Evolutionary conservation across 2,113 vertebrate genomes (phyloP).

Genomic region (Hippocampus comes): DNA sequence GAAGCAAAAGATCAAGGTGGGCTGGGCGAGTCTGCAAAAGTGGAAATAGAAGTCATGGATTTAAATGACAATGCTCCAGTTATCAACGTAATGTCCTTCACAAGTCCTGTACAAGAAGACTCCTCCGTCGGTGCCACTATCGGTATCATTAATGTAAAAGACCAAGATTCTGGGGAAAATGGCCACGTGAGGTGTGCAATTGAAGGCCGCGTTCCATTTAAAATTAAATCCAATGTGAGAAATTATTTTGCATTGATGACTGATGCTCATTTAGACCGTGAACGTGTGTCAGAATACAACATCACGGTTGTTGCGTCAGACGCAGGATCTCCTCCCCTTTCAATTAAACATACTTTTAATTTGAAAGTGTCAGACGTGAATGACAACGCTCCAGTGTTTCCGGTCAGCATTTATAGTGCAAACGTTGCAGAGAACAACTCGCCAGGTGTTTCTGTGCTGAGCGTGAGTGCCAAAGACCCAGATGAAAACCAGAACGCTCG

Average conservation of each 20-base stretch:
- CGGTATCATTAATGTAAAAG: conserved; percentile 53
- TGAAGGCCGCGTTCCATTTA: conserved; percentile 42
- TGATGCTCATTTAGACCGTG: conserved; percentile 42
- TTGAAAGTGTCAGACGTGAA: conserved; percentile 44
- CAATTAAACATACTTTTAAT: not conserved
- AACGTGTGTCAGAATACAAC: conserved; percentile 28
- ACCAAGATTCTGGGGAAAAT: conserved; percentile 53
- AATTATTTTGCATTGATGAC: conserved; percentile 55
- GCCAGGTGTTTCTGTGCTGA: conserved; percentile 10
- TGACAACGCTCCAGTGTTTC: conserved; percentile 38
- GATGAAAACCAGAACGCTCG: conserved; percentile 47
- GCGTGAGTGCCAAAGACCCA: conserved; percentile 23
- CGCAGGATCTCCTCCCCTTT: conserved; percentile 17
- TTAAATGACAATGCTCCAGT: conserved; percentile 57
- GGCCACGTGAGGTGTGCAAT: conserved; percentile 46
- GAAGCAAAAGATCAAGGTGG: conserved; percentile 61
- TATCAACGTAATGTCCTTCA: conserved; percentile 53
- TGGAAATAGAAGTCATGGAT: conserved; percentile 56
- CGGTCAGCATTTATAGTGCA: conserved; percentile 1
- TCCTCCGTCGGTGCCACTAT: conserved; percentile 30
- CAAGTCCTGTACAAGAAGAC: conserved; percentile 37
- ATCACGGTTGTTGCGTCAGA: conserved; percentile 39
- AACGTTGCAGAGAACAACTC: conserved; percentile 39
- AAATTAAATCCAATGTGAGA: conserved; percentile 39
- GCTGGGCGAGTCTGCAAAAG: conserved; percentile 21